Conservation (phyloP, 2,888 invertebrate species). For the Andrena flavipes region DNA sequence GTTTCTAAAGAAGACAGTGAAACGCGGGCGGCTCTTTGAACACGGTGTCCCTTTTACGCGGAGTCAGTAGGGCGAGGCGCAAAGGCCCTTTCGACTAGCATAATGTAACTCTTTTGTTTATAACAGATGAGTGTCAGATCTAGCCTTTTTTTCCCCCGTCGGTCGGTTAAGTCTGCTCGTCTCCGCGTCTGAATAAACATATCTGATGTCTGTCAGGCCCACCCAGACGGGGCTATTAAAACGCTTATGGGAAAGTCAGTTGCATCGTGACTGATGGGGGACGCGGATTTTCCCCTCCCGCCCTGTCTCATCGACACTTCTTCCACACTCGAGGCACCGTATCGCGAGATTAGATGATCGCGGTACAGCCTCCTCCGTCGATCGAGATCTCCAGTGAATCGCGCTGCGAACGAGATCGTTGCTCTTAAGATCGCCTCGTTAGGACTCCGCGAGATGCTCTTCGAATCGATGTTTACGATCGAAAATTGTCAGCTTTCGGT, state of each 20-base stretch:
- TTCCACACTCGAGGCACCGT: background rate
- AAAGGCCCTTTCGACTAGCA: conserved; percentile 65
- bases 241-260: conserved; percentile 79
- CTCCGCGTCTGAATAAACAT: conserved; percentile 83
- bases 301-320: conserved; percentile 25
- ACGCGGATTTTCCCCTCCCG: conserved; percentile 34
- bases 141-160: conserved; percentile 70
- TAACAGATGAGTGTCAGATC: conserved; percentile 81
- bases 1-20: background rate
- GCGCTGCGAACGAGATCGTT: background rate
- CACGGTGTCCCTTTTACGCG: conserved; percentile 28
- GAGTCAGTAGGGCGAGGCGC: conserved; percentile 41
- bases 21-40: conserved; percentile 35
- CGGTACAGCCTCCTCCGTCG: background rate
- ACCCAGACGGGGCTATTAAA: conserved; percentile 82
- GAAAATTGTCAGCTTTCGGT: background rate
- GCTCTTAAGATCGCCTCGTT: background rate
- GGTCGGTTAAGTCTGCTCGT: conserved; percentile 77
- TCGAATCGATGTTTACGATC: background rate
- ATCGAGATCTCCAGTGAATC: background rate
- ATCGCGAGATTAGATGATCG: background rate
- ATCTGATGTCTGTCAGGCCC: conserved; percentile 81
- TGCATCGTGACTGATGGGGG: conserved; percentile 33
- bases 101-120: conserved; percentile 82
- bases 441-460: background rate